Percentiles rank a stretch among this genome's conserved stretches.
Evolutionary conservation across 2,113 vertebrate species (phyloP).

Genomic region (Nannospalax galili): DNA sequence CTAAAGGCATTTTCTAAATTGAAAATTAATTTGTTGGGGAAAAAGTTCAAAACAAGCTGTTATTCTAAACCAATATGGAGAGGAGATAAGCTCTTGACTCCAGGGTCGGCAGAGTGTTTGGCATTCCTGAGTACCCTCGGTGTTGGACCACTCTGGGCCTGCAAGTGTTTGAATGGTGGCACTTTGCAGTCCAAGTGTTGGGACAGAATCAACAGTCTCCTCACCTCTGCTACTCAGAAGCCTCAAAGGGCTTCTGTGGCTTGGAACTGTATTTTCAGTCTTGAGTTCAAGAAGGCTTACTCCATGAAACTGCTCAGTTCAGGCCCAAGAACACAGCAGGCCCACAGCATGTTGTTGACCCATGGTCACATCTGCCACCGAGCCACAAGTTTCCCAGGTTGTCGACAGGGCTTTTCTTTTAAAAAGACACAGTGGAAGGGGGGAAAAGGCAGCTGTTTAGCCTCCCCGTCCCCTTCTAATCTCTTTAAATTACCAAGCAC

Average conservation of each 20-base stretch:
- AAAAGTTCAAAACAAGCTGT: conserved; percentile 54
- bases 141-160: background rate
- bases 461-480: background rate
- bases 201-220: conserved; percentile 36
- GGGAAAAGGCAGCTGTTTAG: background rate
- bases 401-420: background rate
- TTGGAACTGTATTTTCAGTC: conserved; percentile 49
- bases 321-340: background rate
- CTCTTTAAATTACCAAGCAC: conserved; percentile 26
- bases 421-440: background rate
- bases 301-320: background rate
- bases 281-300: background rate
- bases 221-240: background rate
- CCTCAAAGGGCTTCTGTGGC: conserved; percentile 45
- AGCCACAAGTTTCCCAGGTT: background rate
- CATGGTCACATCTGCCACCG: background rate
- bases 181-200: conserved; percentile 28
- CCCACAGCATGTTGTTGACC: background rate
- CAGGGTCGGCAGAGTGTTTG: background rate
- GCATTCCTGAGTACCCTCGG: conserved; percentile 20
- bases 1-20: conserved; percentile 51
- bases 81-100: conserved; percentile 43
- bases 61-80: conserved; percentile 62
- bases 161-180: conserved; percentile 60
- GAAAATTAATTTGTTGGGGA: conserved; percentile 54